Evolutionary conservation across 2,113 vertebrate species (phyloP).

Genomic region (Jacana jacana): DNA sequence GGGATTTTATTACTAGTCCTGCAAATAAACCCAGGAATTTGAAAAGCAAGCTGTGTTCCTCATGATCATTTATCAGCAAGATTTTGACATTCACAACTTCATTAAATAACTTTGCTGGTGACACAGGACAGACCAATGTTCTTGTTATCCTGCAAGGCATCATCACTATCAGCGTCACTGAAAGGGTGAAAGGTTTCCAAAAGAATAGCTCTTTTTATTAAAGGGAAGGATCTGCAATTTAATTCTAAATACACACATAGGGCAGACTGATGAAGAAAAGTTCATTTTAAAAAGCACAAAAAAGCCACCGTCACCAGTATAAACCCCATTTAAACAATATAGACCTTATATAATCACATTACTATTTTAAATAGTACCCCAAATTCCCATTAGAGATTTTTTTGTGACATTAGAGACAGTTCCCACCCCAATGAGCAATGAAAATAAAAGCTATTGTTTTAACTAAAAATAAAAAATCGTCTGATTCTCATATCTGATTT

Average conservation of each 20-base stretch:
- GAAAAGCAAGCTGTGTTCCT: not conserved
- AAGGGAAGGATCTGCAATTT: not conserved
- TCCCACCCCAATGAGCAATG: not conserved
- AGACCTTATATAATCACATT: not conserved
- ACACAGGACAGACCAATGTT: not conserved
- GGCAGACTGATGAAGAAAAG: not conserved
- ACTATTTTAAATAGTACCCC: not conserved
- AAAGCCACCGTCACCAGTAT: not conserved
- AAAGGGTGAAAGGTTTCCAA: not conserved
- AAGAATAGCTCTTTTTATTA: not conserved
- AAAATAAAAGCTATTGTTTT: not conserved
- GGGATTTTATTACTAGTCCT: not conserved
- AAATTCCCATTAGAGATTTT: not conserved
- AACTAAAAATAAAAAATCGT: not conserved
- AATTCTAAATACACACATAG: not conserved
- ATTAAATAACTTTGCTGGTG: not conserved
- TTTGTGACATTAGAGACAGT: not conserved
- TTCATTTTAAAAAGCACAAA: not conserved
- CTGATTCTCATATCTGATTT: not conserved
- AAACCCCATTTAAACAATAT: not conserved
- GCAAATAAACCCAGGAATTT: slow-evolving; percentile 17
- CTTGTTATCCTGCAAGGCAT: not conserved
- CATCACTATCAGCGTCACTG: not conserved
- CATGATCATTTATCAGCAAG: not conserved
- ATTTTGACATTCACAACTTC: slow-evolving; percentile 27